Base-by-base conservation (phyloP, 2,113 vertebrate species). In the Gracilinanus agilis region DNA sequence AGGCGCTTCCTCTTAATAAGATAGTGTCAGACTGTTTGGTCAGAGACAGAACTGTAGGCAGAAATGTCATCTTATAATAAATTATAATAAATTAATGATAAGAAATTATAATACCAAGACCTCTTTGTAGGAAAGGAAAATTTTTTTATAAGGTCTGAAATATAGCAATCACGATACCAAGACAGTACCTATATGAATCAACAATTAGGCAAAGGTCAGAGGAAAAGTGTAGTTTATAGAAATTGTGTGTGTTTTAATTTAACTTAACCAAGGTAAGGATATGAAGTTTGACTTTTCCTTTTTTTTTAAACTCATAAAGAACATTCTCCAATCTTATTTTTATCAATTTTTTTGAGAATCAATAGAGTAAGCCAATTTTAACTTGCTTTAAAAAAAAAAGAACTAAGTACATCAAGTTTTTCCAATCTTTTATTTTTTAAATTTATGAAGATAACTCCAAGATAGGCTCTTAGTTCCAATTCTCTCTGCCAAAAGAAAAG, bases 331-430 rank as follows among this genome's bases (percentile, higher is more conserved):
- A 40, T 90, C 58, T 24, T 61, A 27, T 56, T 9, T 44, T 90
- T 89, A 61, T 92, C 88, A 89, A 3, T 54, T 40, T 83, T 40
- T 83, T 6, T 29, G 27, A 58, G 21, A 1, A 21, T 49, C 61
- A 55, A 44, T 2, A 55, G 19, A 91, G 25, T 91, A 54, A 89
- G 90, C 19, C 25, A 83, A 44, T 94, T 93, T 56, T 34, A 44
- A 89, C 93, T 90, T 91, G 44, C 34, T 56, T 95, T 92, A 44
- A 55, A 90, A 25, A 83, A 92, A 94, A 91, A 40, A 54, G 8
- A 55, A 44, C 89, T 54, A n/a, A 67, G 2, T 27, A 27, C 25
- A 29, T 90, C 75, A 16, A 29, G 89, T 11, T 40, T 91, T 67
- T 67, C 53, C 67, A 9, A 89, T n/a, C n/a, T 83, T n/a, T 75